Conservation (phyloP, 2,888 invertebrate genomes). For the Emesis castigata region DNA sequence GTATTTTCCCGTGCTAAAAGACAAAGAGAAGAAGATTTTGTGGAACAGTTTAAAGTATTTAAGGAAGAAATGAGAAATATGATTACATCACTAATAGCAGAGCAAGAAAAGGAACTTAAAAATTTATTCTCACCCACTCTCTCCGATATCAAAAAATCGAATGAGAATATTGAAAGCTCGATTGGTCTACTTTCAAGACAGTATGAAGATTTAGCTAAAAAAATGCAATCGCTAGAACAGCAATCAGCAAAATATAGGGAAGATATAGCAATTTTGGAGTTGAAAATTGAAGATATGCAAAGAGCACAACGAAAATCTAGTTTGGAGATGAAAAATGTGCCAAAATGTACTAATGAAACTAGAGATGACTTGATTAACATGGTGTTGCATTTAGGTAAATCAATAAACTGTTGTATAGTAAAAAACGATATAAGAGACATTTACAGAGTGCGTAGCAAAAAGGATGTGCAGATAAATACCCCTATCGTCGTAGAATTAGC, state of each 20-base stretch:
- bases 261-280: not conserved
- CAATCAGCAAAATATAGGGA: not conserved
- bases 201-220: not conserved
- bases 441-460: not conserved
- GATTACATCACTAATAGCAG: not conserved
- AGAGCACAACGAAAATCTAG: not conserved
- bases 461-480: not conserved
- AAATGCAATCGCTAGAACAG: not conserved
- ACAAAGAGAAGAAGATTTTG: not conserved
- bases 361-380: too few species aligned
- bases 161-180: not conserved
- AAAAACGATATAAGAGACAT: slow-evolving; percentile 34
- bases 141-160: not conserved
- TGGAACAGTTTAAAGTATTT: not conserved
- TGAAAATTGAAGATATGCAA: not conserved
- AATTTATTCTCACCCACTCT: not conserved
- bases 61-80: not conserved
- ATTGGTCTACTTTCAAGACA: not conserved
- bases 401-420: slow-evolving; percentile 28
- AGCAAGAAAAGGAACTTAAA: not conserved
- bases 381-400: not conserved
- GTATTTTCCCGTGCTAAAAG: not conserved
- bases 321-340: too few species aligned
- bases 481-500: not conserved
- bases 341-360: too few species aligned